A percentile compares a stretch with the other conserved stretches of the same genome.
These are phyloP conservation scores for Mycetomoellerius zeteki DNA, from an alignment of 1,140 invertebrate genomes.

Conservation along the genomic window DNA sequence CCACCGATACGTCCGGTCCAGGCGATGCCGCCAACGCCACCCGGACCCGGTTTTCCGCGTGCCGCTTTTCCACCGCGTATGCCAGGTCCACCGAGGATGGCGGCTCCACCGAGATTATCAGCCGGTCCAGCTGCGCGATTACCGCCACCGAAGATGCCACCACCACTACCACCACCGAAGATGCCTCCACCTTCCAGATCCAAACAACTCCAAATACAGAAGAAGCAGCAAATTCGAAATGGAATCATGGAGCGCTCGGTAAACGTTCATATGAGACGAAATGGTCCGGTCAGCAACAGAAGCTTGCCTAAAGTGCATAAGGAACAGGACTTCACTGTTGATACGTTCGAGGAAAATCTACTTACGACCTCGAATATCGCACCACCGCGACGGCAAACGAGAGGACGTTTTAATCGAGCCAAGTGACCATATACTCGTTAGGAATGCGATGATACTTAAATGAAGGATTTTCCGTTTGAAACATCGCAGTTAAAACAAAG, in stretches of 20 bases:
- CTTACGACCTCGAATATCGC: constrained; percentile 22
- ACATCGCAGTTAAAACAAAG: background rate
- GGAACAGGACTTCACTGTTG: constrained; percentile 81
- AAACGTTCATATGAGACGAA: background rate
- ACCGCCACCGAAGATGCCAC: constrained; percentile 71
- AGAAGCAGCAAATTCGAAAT: constrained; percentile 57
- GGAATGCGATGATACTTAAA: constrained; percentile 52
- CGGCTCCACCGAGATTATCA: constrained; percentile 64
- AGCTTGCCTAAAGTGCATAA: constrained; percentile 50
- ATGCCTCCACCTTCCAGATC: constrained; percentile 34
- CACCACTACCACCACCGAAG: constrained; percentile 62
- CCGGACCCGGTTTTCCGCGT: constrained; percentile 67
- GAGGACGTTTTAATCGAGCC: constrained; percentile 52
- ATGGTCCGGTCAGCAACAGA: background rate
- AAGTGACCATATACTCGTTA: constrained; percentile 65
- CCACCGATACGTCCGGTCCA: constrained; percentile 60
- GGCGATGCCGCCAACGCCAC: constrained; percentile 62
- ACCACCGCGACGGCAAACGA: constrained; percentile 21
- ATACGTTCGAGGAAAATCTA: constrained; percentile 82
- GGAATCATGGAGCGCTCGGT: background rate
- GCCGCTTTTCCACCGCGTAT: constrained; percentile 70
- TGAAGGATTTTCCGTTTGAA: constrained; percentile 24
- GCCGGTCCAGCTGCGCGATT: constrained; percentile 59
- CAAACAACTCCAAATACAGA: constrained; percentile 25
- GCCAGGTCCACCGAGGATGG: constrained; percentile 61